Conservation (phyloP, 2,888 invertebrate species). For the Coelopa pilipes region DNA sequence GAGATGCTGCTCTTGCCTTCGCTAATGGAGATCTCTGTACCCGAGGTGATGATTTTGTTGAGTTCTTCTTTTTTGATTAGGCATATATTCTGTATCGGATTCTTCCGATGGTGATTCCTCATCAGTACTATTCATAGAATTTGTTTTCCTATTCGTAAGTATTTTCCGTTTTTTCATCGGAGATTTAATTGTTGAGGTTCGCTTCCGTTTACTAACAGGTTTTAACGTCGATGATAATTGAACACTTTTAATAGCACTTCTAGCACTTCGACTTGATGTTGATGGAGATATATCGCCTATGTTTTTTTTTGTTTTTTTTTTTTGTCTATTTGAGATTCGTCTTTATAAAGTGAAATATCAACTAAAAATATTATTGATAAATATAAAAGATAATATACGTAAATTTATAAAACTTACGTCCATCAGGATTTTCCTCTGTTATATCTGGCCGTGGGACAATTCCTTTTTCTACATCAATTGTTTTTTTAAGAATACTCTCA, state of each 20-base stretch:
- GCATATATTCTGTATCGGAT: conserved; percentile 55
- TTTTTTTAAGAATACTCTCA: conserved; percentile 84
- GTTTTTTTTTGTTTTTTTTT: conserved; percentile 54
- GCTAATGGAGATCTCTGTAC: conserved; percentile 58
- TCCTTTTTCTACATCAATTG: conserved; percentile 83
- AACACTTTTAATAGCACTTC: conserved; percentile 42
- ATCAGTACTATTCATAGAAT: conserved; percentile 44
- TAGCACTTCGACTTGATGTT: conserved; percentile 39
- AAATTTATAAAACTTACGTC: conserved; percentile 71
- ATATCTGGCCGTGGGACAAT: conserved; percentile 73
- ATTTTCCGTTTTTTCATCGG: conserved; percentile 48
- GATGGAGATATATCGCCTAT: conserved; percentile 41
- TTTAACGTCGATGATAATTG: conserved; percentile 34
- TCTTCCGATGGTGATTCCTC: conserved; percentile 50
- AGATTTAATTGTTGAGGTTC: conserved; percentile 39
- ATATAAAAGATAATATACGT: conserved; percentile 30
- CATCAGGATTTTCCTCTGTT: conserved; percentile 87
- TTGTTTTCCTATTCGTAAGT: conserved; percentile 48
- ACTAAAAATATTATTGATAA: conserved; percentile 68
- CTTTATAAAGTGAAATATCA: conserved; percentile 84
- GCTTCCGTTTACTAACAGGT: conserved; percentile 43
- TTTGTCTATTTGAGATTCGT: conserved; percentile 85
- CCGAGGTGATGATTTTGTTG: conserved; percentile 49
- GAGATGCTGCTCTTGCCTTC: conserved; percentile 56
- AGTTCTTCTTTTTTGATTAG: conserved; percentile 47